phyloP scores from a whole-genome alignment of 2,888 invertebrate species.

The Molanna angustata region DNA sequence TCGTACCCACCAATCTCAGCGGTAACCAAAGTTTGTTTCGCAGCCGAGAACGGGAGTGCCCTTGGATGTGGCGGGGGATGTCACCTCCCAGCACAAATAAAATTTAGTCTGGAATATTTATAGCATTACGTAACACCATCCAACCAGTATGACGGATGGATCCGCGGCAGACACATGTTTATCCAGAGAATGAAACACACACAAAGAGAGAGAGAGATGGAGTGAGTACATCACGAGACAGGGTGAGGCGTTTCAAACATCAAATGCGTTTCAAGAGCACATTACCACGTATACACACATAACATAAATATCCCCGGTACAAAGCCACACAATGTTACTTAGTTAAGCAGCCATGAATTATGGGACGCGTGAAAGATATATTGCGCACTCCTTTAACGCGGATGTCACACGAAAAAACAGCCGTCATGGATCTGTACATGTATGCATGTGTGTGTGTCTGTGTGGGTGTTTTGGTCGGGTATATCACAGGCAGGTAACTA shows the following conservation, averaged over 20 bases:
- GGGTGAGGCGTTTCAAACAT: constrained; percentile 30
- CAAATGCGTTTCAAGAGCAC: constrained; percentile 33
- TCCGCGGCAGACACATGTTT: constrained; percentile 23
- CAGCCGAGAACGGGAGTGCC: no score
- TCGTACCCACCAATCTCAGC: no score
- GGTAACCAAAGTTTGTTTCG: no score
- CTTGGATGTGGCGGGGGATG: no score
- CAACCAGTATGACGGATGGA: constrained; percentile 8
- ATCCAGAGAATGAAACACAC: constrained; percentile 7
- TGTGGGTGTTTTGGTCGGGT: no score
- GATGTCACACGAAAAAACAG: constrained; percentile 30
- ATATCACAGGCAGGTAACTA: constrained; percentile 16
- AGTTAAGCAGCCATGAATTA: constrained; percentile 33
- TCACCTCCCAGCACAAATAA: no score
- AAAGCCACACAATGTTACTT: constrained; percentile 33
- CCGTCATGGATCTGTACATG: no score
- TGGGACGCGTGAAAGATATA: constrained; percentile 33
- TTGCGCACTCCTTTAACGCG: constrained; percentile 31
- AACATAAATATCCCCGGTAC: constrained; percentile 32
- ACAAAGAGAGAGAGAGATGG: not conserved
- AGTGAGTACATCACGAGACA: no score
- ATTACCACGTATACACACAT: constrained; percentile 33
- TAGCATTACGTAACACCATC: constrained; percentile 10
- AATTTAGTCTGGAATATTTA: no score
- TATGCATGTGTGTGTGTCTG: no score